Percentiles rank a stretch among this genome's conserved stretches.
These are phyloP conservation scores for Leucozona laternaria DNA, from an alignment of 2,888 invertebrate species.

Conservation along the genomic window DNA sequence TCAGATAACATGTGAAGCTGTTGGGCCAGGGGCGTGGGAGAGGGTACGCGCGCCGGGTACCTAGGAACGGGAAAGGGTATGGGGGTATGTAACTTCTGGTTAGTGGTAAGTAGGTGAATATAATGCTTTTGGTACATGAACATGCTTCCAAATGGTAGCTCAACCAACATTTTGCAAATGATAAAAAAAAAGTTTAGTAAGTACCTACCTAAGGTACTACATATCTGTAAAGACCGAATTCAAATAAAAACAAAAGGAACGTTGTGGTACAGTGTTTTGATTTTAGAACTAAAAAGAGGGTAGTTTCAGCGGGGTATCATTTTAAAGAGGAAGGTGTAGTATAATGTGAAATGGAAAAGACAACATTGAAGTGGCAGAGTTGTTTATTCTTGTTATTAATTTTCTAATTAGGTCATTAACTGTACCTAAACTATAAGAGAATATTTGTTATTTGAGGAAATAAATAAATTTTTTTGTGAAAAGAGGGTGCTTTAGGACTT, in stretches of 20 bases:
- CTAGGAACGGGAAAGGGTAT: not conserved
- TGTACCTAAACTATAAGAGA: not conserved
- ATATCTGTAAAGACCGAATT: not conserved
- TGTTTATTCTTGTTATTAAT: slow-evolving; percentile 17
- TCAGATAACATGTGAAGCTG: slow-evolving; percentile 51
- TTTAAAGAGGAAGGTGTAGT: not conserved
- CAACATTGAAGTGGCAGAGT: slow-evolving; percentile 9
- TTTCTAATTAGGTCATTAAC: slow-evolving; percentile 19
- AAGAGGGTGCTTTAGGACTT: not conserved
- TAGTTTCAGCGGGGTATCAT: not conserved
- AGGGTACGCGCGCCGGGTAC: too few species aligned
- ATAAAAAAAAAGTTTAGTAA: slow-evolving; percentile 10
- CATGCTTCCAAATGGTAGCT: slow-evolving; percentile 47
- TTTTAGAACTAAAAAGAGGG: slow-evolving; percentile 1
- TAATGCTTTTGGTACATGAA: slow-evolving; percentile 44
- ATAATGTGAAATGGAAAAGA: slow-evolving; percentile 5
- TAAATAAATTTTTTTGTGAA: not conserved
- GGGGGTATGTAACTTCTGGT: slow-evolving; percentile 24
- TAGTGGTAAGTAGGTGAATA: slow-evolving; percentile 64
- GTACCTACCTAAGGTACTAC: not conserved
- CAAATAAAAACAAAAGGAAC: slow-evolving; percentile 1
- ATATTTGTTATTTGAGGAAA: not conserved
- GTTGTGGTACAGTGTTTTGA: slow-evolving; percentile 21
- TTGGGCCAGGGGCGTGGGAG: too few species aligned
- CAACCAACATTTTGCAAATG: slow-evolving; percentile 47